Base-by-base conservation (phyloP, 2,888 invertebrate species). In the Sympetrum striolatum region DNA sequence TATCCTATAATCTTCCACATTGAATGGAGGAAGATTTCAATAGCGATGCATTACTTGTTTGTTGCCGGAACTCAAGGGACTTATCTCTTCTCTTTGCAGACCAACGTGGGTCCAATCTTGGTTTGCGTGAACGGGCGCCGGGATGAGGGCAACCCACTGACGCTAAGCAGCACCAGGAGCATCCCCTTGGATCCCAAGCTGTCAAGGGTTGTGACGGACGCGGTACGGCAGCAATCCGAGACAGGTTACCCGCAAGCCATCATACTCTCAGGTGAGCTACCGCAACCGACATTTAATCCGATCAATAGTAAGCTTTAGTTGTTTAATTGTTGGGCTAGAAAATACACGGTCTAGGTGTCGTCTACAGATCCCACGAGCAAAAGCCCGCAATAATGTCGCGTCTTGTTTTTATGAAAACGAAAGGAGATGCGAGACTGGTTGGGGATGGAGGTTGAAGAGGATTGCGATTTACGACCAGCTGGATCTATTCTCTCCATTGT, bases 231-330 rank as follows among this genome's bases (percentile, higher is more conserved):
- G 94, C 98, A 98, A 94, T 97, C 97, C 91, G 98, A 98, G 95
- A 98, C 98, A 92, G 98, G 98, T 92, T 98, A 98, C 94, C 98
- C 98, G 91, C 98, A 98, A 94, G 98, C 98, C 92, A 97, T 98
- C 93, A 98, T 98, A 92, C 95, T 98, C 91, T 98, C 97, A 92
- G 98, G 98, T 96, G 94, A 93, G 92, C 91, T 25, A 73, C 73
- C 73, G 73, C 73, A 73, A 25, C 73, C 73, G 73, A 73, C 31
- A 31, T 10, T 31, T 73, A 14, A 73, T 73, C 25, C 73, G 73
- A 25, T 73, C 14, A 22, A 25, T 31, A 73, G 73, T 31, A 73
- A 73, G 25, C 25, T 73, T 73, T 73, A 4, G 31, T 73, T 73
- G 73, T 73, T 73, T 14, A 73, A 31, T 31, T 53, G 53, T 53